Percentiles rank a stretch among this genome's conserved stretches.
phyloP scores from a whole-genome alignment of 2,888 invertebrate species.

The Harpagoxenus sublaevis region DNA sequence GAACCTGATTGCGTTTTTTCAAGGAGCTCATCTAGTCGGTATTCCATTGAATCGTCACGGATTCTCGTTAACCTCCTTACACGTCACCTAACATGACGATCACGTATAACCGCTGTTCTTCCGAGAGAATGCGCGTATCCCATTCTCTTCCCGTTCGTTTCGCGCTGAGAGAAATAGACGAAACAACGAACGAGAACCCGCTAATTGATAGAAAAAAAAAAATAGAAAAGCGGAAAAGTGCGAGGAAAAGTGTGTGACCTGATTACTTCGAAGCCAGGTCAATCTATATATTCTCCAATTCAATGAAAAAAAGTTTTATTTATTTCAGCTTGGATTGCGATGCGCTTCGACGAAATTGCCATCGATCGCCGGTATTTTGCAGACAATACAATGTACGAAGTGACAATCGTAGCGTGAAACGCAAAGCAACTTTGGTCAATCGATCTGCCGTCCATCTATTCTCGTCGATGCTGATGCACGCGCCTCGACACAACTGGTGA shows the following conservation, averaged over 20 bases:
- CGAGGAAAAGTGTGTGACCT: background rate
- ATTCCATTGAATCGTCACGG: conserved; percentile 22
- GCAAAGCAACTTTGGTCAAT: background rate
- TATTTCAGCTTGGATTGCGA: background rate
- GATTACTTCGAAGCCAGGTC: conserved; percentile 5
- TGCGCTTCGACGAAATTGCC: background rate
- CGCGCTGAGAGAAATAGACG: background rate
- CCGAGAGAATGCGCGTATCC: background rate
- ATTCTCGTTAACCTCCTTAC: conserved; percentile 1
- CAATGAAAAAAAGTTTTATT: background rate
- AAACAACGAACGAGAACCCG: background rate
- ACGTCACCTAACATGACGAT: background rate
- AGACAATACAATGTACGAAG: background rate
- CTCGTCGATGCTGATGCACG: background rate
- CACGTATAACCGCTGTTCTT: background rate
- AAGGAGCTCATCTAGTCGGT: background rate
- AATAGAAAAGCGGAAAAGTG: background rate
- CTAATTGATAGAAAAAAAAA: conserved; percentile 2
- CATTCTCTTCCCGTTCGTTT: background rate
- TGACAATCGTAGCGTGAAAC: background rate
- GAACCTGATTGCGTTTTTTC: background rate
- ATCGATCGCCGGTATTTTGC: background rate
- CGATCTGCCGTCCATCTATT: background rate
- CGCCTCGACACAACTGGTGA: conserved; percentile 12
- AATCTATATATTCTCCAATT: background rate